A percentile compares a stretch with the other conserved stretches of the same genome.
Conservation (phyloP, 2,113 vertebrate species). For the Blennius ocellaris region DNA sequence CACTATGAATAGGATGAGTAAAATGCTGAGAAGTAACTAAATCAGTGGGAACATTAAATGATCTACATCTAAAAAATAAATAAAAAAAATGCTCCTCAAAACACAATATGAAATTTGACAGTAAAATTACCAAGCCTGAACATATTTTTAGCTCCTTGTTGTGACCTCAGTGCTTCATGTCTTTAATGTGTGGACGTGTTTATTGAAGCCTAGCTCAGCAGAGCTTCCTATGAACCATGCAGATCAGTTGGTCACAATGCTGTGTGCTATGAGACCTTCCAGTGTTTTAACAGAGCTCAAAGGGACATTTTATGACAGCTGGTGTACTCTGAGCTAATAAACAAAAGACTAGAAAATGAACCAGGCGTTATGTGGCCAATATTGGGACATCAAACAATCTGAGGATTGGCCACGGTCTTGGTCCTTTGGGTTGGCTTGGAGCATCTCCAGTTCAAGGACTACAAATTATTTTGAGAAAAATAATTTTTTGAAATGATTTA, state of each 20-base stretch:
- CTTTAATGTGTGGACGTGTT: neutral
- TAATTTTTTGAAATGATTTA: conserved; percentile 2
- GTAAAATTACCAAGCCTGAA: neutral
- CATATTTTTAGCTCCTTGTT: neutral
- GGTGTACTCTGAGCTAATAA: conserved; percentile 20
- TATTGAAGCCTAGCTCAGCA: neutral
- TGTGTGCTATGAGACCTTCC: neutral
- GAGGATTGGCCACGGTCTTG: neutral
- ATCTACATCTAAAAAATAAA: no score
- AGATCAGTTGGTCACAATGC: conserved; percentile 1
- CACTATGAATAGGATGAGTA: no score
- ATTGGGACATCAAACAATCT: conserved; percentile 15
- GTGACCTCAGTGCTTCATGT: neutral
- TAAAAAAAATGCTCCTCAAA: no score
- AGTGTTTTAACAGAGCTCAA: conserved; percentile 14
- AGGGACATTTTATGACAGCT: conserved; percentile 32
- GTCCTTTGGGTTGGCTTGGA: conserved; percentile 3
- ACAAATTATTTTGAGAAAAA: neutral
- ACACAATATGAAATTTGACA: neutral
- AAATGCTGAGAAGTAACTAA: no score
- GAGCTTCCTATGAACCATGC: neutral
- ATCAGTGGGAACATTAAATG: no score
- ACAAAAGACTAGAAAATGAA: conserved; percentile 3
- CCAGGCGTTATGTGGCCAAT: conserved; percentile 1
- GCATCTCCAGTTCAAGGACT: neutral